A percentile compares a stretch with the other conserved stretches of the same genome.
phyloP scores from a whole-genome alignment of 2,888 invertebrate species.

The Strigamia transsilvanica region DNA sequence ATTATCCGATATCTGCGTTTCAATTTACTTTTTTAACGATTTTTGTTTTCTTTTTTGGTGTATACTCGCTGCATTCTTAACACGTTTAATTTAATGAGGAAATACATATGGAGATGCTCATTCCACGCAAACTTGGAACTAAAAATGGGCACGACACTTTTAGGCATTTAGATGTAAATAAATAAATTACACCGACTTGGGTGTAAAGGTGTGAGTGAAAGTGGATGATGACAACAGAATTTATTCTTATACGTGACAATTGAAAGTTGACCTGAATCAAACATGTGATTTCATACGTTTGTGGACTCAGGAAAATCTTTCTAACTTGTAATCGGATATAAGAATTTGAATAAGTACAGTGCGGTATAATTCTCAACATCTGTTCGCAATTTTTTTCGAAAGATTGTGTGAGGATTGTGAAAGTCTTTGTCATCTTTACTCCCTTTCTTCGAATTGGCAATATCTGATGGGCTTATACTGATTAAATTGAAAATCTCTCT shows the following conservation, averaged over 20 bases:
- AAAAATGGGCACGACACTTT: not conserved
- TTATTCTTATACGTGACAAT: not conserved
- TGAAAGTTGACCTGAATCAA: not conserved
- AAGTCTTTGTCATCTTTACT: not conserved
- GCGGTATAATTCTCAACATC: not conserved
- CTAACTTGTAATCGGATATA: constrained; percentile 2
- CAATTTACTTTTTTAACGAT: not conserved
- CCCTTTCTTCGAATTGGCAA: not conserved
- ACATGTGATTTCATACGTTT: not conserved
- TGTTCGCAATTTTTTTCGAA: not conserved
- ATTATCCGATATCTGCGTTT: not conserved
- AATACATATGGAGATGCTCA: too few species aligned
- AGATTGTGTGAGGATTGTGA: not conserved
- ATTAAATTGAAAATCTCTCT: constrained; percentile 10
- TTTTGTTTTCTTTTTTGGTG: too few species aligned
- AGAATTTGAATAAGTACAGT: not conserved
- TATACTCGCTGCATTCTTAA: too few species aligned
- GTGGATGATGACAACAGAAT: too few species aligned
- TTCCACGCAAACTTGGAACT: not conserved
- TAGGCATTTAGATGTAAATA: too few species aligned
- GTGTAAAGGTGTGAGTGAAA: too few species aligned
- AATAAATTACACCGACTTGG: too few species aligned
- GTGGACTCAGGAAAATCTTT: not conserved
- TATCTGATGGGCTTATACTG: not conserved
- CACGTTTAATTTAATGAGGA: too few species aligned